Conservation (phyloP, 1,140 invertebrate genomes). For the Ceratitis capitata region DNA sequence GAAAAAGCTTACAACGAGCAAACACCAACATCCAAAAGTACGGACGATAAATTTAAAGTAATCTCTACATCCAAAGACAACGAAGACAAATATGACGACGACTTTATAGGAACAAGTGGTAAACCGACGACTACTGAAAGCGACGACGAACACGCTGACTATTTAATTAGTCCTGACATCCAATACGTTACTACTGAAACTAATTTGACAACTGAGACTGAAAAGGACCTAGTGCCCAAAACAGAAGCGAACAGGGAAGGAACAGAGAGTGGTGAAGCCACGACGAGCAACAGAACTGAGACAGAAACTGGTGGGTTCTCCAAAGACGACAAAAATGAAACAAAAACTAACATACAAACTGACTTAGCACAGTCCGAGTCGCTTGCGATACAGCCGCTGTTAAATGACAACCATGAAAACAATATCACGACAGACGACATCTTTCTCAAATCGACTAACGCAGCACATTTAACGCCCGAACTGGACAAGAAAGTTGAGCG, state of each 20-base stretch:
- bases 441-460: neutral
- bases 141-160: neutral
- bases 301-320: neutral
- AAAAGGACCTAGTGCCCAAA: neutral
- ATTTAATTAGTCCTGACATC: neutral
- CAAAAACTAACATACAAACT: neutral
- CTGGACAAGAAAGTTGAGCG: too few species aligned
- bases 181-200: neutral
- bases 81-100: neutral
- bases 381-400: too few species aligned
- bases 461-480: neutral
- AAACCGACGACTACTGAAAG: neutral
- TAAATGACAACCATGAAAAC: neutral
- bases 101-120: neutral
- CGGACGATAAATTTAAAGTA: too few species aligned
- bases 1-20: too few species aligned
- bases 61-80: too few species aligned
- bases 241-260: neutral
- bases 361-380: neutral
- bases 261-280: neutral
- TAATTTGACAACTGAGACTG: neutral
- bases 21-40: too few species aligned
- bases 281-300: neutral
- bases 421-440: neutral
- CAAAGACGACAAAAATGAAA: neutral